Base-by-base conservation (phyloP, 2,113 vertebrate species). In the Macquaria ambigua region DNA sequence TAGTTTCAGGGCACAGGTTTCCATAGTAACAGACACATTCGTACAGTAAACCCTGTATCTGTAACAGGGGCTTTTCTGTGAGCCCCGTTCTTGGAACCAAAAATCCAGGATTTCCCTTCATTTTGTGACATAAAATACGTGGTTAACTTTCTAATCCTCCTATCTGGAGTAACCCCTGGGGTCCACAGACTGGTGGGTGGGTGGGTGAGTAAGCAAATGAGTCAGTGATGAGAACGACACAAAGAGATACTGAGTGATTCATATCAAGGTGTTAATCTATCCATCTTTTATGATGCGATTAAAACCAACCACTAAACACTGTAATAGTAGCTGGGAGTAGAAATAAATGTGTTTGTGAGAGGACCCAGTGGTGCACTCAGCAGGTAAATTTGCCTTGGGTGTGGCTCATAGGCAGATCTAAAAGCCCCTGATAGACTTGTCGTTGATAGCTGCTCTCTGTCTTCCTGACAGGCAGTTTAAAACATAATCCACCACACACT, bases 401-500 rank as follows among this genome's bases (percentile, higher is more conserved):
- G 77, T 83, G 77, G 75, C 72, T 6, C 71, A 68, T 1, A 67
- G 41, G 31, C 80, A 64, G 53, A 82, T 73, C 75, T 86, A 86
- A 91, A 87, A 90, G 87, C 71, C 71, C 55, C 18, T 69, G 64
- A 64, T 67, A 41, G 58, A 78, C 77, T 81, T 63, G 56, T 34
- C 66, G 63, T 73, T 84, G 90, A 79, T 28, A 84, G 83, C 69
- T 52, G 86, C 46, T 55, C 76, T 91, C 59, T 15, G 55, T 92
- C 88, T 82, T 84, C 70, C 41, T 77, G 74, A 82, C 79, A 87
- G 68, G 55, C 73, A 55, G 63, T 68, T 83, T 68, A 90, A 80
- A 88, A 75, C 70, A 85, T 83, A 37, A 89, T 81, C 81, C 81
- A 79, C 43, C 79, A 62, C 77, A 88, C 81, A 83, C 83, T 83